Percentiles rank a stretch among this genome's conserved stretches.
phyloP scores from a whole-genome alignment of 2,113 vertebrate genomes.

The Pteronura brasiliensis region DNA sequence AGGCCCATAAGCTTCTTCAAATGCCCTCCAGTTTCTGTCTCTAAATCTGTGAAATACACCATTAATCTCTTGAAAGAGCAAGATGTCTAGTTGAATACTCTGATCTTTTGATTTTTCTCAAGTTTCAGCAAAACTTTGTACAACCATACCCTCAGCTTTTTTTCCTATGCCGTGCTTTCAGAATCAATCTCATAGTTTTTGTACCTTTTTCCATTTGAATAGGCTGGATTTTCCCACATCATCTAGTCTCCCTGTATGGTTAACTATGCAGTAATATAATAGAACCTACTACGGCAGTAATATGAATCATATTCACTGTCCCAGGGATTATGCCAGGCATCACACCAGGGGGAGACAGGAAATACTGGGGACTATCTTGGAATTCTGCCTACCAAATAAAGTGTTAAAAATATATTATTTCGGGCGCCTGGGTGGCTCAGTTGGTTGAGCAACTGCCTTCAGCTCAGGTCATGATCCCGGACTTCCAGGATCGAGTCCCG shows the following conservation, averaged over 20 bases:
- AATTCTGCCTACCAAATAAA: neutral
- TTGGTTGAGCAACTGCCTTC: no score
- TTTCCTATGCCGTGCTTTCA: neutral
- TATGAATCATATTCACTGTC: neutral
- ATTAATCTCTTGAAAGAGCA: neutral
- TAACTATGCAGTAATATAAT: neutral
- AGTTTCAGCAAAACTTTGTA: neutral
- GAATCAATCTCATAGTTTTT: neutral
- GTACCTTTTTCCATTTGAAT: neutral
- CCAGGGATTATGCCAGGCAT: neutral
- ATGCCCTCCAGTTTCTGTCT: neutral
- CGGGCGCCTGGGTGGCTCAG: no score
- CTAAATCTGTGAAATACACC: neutral
- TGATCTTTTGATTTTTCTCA: neutral
- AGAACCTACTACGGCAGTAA: neutral
- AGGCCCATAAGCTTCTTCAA: neutral
- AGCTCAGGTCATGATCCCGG: no score
- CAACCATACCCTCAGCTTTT: neutral
- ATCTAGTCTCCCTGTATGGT: neutral
- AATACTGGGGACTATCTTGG: neutral
- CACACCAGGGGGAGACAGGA: neutral
- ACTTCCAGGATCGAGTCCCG: no score
- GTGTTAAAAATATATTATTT: neutral
- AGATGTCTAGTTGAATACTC: neutral
- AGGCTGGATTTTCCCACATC: neutral